These are phyloP conservation scores for Diplodus sargus DNA, from an alignment of 2,797 vertebrate genomes.

Conservation along the genomic window DNA sequence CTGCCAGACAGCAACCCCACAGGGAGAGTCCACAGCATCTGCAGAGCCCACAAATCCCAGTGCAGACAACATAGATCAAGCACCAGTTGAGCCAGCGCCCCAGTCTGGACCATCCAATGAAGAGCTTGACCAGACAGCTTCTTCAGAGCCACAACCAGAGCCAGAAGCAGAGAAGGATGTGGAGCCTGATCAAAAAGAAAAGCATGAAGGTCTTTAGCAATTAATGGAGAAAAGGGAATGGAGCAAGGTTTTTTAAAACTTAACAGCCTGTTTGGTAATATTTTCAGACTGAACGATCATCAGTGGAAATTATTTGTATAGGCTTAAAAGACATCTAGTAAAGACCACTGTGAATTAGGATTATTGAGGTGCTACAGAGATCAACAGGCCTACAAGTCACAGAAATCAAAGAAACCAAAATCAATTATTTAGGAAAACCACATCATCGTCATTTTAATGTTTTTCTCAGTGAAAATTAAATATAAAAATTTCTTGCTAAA, in stretches of 20 bases:
- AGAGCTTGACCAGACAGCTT: constrained; percentile 52
- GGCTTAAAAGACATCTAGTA: no score
- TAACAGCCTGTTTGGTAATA: no score
- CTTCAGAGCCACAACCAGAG: constrained; percentile 45
- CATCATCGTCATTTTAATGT: no score
- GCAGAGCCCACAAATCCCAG: constrained; percentile 43
- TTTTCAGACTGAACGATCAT: not conserved
- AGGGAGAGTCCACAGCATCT: constrained; percentile 76
- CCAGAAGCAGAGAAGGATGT: constrained; percentile 50
- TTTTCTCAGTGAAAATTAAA: no score
- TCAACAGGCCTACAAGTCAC: no score
- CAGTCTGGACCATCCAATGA: constrained; percentile 59
- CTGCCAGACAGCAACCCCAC: constrained; percentile 86
- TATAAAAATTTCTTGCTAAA: no score
- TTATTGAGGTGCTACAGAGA: no score
- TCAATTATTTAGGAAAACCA: no score
- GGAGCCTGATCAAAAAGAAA: constrained; percentile 18
- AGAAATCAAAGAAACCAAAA: no score
- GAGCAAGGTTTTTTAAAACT: not conserved
- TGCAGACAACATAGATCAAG: constrained; percentile 50
- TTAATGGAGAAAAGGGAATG: constrained; percentile 4
- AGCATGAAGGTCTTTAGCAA: constrained; percentile 66
- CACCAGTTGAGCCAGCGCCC: constrained; percentile 60
- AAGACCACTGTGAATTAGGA: no score
- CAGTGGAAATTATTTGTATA: no score